Evolutionary conservation across 1,140 invertebrate species (phyloP).

Genomic region (Scaptomyza pallida): DNA sequence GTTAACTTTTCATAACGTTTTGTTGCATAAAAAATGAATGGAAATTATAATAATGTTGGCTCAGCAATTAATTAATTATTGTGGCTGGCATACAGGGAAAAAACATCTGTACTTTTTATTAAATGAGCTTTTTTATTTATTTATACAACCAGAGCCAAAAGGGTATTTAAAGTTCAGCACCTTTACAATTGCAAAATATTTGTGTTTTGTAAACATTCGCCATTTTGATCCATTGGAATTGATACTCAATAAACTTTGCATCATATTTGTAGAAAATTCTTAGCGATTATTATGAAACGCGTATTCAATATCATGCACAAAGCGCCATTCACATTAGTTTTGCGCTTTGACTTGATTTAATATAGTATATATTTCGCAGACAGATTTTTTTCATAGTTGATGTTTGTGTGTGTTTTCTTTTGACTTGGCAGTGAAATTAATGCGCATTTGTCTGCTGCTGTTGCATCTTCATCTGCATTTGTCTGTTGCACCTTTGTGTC

Average conservation of each 20-base stretch:
- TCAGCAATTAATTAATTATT: slow-evolving; percentile 66
- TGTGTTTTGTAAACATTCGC: no score
- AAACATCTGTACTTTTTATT: slow-evolving; percentile 21
- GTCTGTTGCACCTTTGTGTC: slow-evolving; percentile 27
- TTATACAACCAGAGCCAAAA: background rate
- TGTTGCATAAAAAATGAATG: slow-evolving; percentile 16
- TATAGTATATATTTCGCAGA: background rate
- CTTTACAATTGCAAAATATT: background rate
- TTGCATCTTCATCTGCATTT: slow-evolving; percentile 28
- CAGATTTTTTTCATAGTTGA: slow-evolving; percentile 6
- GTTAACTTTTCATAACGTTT: background rate
- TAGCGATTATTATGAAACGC: background rate
- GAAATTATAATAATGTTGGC: slow-evolving; percentile 52
- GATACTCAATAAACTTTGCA: background rate
- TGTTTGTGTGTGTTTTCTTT: background rate
- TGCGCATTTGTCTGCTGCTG: slow-evolving; percentile 27
- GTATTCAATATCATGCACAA: background rate
- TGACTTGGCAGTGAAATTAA: slow-evolving; percentile 24
- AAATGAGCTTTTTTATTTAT: slow-evolving; percentile 24
- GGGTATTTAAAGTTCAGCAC: background rate
- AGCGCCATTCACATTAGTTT: background rate
- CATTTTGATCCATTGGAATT: no score
- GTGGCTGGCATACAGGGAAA: slow-evolving; percentile 36
- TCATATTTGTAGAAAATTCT: background rate
- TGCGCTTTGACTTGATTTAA: slow-evolving; percentile 6